Conservation (phyloP, 2,888 invertebrate species). For the Graphium colonna region DNA sequence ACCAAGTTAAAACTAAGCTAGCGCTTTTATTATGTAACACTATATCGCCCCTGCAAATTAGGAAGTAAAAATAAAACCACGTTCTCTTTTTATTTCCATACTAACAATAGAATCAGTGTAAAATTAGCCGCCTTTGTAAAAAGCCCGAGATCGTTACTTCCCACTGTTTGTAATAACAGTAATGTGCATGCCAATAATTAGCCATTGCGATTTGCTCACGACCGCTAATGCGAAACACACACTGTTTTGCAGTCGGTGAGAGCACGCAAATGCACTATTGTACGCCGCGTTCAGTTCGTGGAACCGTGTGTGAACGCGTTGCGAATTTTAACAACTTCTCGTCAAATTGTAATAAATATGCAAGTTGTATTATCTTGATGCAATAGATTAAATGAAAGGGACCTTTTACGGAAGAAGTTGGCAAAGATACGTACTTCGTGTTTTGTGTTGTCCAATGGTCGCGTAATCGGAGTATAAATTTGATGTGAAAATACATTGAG, state of each 20-base stretch:
- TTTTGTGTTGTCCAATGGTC: too few relatives aligned
- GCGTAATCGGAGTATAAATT: too few relatives aligned
- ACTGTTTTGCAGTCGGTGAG: neutral
- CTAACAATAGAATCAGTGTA: too few relatives aligned
- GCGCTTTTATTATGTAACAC: too few relatives aligned
- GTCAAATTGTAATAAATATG: slow-evolving; percentile 3
- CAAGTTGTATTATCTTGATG: slow-evolving; percentile 5
- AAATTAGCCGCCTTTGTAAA: neutral
- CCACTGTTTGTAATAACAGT: neutral
- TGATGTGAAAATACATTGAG: too few relatives aligned
- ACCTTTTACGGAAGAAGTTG: neutral
- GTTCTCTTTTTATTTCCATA: too few relatives aligned
- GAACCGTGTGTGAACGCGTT: neutral
- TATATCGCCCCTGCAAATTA: too few relatives aligned
- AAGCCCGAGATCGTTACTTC: neutral
- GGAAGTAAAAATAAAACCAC: too few relatives aligned
- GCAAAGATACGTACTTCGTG: neutral
- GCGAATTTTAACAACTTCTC: slow-evolving; percentile 1
- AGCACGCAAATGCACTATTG: neutral
- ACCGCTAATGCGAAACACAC: neutral
- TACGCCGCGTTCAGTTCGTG: neutral
- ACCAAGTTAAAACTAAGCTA: too few relatives aligned
- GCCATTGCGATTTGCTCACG: slow-evolving; percentile 6
- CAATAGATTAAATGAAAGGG: neutral
- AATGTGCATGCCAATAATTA: slow-evolving; percentile 1